A percentile compares a stretch with the other conserved stretches of the same genome.
phyloP scores from a whole-genome alignment of 1,140 invertebrate species.

The Saxidomus purpurata region DNA sequence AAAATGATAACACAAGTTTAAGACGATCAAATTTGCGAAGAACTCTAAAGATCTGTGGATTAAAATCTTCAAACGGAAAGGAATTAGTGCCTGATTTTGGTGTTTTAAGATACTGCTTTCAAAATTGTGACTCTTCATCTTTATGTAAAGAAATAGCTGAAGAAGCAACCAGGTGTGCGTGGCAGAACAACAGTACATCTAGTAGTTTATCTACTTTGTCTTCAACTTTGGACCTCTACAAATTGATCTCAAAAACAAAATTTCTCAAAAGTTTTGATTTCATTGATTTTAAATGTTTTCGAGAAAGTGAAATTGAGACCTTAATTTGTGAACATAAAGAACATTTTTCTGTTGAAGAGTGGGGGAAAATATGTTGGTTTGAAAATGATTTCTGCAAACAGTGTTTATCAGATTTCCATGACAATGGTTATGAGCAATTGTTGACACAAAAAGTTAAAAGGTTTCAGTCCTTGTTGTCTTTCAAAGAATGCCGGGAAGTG shows the following conservation, averaged over 20 bases:
- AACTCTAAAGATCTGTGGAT: too few relatives aligned
- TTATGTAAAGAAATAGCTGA: too few relatives aligned
- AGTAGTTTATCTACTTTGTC: too few relatives aligned
- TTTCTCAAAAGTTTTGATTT: not conserved
- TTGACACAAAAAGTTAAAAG: not conserved
- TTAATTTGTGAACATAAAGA: not conserved
- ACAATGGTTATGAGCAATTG: not conserved
- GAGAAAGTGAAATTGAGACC: not conserved
- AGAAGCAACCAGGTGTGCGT: too few relatives aligned
- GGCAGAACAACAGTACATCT: too few relatives aligned
- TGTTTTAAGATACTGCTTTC: too few relatives aligned
- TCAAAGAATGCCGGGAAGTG: not conserved
- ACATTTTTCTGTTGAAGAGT: not conserved
- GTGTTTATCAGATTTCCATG: not conserved
- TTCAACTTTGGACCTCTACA: not conserved
- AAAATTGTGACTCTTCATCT: too few relatives aligned
- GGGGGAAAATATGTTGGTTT: constrained; percentile 10
- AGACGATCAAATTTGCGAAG: too few relatives aligned
- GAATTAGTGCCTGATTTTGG: too few relatives aligned
- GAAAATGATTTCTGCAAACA: not conserved
- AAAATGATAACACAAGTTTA: too few relatives aligned
- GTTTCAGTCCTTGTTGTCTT: not conserved
- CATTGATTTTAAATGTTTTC: not conserved
- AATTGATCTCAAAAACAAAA: not conserved
- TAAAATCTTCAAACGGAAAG: too few relatives aligned